These are phyloP conservation scores for Agrypnus murinus DNA, from an alignment of 2,888 invertebrate genomes.

Conservation along the genomic window DNA sequence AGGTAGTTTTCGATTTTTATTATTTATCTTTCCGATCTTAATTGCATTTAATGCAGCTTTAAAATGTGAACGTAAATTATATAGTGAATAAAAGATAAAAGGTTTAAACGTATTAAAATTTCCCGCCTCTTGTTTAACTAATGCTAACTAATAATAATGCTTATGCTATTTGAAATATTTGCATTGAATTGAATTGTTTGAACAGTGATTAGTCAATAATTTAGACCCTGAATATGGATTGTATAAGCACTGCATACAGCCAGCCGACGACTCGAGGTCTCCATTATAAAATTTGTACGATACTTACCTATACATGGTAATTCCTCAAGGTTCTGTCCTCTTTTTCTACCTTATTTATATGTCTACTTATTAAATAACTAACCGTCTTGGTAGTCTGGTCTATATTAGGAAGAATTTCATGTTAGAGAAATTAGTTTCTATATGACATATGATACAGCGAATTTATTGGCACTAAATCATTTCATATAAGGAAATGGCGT, in stretches of 20 bases:
- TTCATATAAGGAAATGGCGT: too few relatives aligned
- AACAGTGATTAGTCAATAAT: constrained; percentile 26
- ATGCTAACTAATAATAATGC: too few relatives aligned
- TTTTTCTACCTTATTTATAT: constrained; percentile 19
- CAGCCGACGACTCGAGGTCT: constrained; percentile 32
- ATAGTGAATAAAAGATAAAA: too few relatives aligned
- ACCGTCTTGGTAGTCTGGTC: neutral
- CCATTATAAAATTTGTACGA: neutral
- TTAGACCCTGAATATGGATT: constrained; percentile 29
- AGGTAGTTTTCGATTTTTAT: constrained; percentile 18
- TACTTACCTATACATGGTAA: constrained; percentile 6
- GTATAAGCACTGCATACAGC: constrained; percentile 10
- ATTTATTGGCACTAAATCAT: too few relatives aligned
- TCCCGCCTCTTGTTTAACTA: neutral
- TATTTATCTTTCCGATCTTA: constrained; percentile 2
- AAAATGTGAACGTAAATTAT: too few relatives aligned
- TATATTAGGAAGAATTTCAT: too few relatives aligned
- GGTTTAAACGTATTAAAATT: neutral
- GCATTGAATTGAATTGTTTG: constrained; percentile 19
- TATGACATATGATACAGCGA: too few relatives aligned
- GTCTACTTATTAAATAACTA: constrained; percentile 9
- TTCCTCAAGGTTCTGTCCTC: constrained; percentile 24
- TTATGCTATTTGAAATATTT: neutral
- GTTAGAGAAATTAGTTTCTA: too few relatives aligned
- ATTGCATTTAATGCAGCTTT: constrained; percentile 8